A percentile compares a stretch with the other conserved stretches of the same genome.
These are phyloP conservation scores for Tetragnatha montana DNA, from an alignment of 2,888 invertebrate species.

Conservation along the genomic window DNA sequence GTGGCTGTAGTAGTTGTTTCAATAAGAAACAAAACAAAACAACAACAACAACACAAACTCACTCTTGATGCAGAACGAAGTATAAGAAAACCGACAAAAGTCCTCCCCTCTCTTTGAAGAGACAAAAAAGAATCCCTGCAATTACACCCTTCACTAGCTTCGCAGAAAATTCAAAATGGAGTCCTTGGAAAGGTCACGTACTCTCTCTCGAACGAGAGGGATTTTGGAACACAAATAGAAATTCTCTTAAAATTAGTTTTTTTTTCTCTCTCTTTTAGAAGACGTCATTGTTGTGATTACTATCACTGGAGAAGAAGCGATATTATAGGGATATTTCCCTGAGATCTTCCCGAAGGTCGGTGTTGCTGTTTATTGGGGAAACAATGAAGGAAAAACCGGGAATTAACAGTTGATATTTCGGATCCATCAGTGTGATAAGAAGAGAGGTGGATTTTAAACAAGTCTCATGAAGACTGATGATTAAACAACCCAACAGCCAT, in stretches of 20 bases:
- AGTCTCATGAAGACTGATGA: no score
- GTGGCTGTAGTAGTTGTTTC: constrained; percentile 10
- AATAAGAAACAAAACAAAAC: constrained; percentile 33
- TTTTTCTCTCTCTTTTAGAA: not conserved
- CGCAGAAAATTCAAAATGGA: not conserved
- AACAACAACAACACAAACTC: not conserved
- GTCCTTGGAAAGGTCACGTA: constrained; percentile 1
- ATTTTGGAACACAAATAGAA: not conserved
- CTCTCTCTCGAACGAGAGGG: not conserved
- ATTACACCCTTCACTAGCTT: constrained; percentile 24
- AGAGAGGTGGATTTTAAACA: no score
- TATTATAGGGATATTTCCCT: not conserved
- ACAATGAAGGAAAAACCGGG: not conserved
- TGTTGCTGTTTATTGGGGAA: not conserved
- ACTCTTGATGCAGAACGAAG: not conserved
- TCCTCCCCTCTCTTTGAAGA: not conserved
- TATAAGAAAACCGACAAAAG: constrained; percentile 6
- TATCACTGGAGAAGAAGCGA: no score
- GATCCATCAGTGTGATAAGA: no score
- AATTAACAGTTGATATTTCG: no score
- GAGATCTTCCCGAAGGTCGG: not conserved
- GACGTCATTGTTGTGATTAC: not conserved
- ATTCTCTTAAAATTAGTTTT: not conserved
- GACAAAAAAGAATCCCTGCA: constrained; percentile 3
- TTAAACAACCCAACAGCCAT: no score